These are phyloP conservation scores for Lipophrys pholis DNA, from an alignment of 2,113 vertebrate genomes.

Conservation along the genomic window DNA sequence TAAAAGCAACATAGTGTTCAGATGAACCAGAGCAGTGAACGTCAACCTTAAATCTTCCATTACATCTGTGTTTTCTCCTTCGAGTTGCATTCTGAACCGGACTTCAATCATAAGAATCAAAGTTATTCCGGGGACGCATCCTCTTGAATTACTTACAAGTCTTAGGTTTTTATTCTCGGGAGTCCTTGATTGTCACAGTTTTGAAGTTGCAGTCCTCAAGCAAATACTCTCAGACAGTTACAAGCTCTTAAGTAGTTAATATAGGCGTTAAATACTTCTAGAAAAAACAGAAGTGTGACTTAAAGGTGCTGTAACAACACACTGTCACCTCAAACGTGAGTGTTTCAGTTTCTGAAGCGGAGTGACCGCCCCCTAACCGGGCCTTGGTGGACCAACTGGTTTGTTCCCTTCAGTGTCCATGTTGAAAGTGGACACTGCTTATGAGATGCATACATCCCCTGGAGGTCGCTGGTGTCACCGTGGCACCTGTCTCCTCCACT, in stretches of 20 bases:
- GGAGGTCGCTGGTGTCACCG: conserved; percentile 71
- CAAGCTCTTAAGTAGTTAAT: background rate
- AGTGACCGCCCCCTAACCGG: conserved; percentile 1
- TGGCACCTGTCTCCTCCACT: conserved; percentile 79
- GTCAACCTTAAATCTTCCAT: too few species aligned
- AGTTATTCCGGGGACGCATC: too few species aligned
- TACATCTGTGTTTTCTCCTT: too few species aligned
- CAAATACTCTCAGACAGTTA: too few species aligned
- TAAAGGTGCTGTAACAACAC: conserved; percentile 10
- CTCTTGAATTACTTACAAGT: too few species aligned
- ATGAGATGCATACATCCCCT: conserved; percentile 75
- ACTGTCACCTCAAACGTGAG: background rate
- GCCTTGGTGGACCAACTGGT: conserved; percentile 63
- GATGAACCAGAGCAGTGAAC: background rate
- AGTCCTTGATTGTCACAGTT: too few species aligned
- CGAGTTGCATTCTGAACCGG: too few species aligned
- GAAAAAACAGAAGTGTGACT: background rate
- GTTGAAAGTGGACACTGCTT: conserved; percentile 77
- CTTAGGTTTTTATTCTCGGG: background rate
- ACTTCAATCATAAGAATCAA: too few species aligned
- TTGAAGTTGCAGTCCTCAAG: too few species aligned
- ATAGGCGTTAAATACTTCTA: too few species aligned
- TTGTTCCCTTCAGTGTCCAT: conserved; percentile 59
- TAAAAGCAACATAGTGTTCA: background rate
- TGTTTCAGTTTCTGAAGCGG: conserved; percentile 23